Evolutionary conservation across 53 echinoderm and acorn worm species (phyloP), one percentile per base, ranked within the genome.

Genomic region (Holothuria scabra): DNA sequence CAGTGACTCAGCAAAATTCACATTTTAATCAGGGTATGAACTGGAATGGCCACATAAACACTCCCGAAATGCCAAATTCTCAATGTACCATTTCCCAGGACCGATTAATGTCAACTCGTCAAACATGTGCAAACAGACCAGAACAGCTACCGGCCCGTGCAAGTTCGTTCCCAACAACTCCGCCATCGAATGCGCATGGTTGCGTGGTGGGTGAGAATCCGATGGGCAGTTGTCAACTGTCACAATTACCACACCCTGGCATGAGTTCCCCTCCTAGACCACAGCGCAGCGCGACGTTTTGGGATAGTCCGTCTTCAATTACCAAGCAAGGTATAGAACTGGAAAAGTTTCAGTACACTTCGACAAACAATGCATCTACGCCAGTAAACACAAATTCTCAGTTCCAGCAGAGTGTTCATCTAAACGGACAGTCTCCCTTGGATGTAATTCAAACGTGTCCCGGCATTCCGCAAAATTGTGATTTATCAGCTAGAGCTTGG

Each of bases 321-420:
- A 78, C 23, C 52, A 78, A 78, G 26, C 58, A 22, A 7, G 21
- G 57, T 48, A 24, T 72, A 6, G 72, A 72, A 2, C 25, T 72
- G 5, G 44, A 44, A n/a, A 72, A 72, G 20, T 72, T 46, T 72
- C 72, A 72, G 72, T 72, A 72, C 12, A 46, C 46, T 23, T 72
- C 72, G 9, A 25, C 44, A 14, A 69, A 14, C 21, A 34, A 33
- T 69, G 35, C 21, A 3, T 14, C 35, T 29, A 48, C 72, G 1
- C 10, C 21, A 21, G 72, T 22, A 24, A 52, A 52, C 18, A 18
- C 52, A 16, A 52, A 52, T 52, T 52, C 52, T 18, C 52, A 52
- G 52, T 52, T 16, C 3, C 52, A 52, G 14, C 52, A 52, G 18
- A 52, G 18, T 52, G 18, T n/a, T n/a, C n/a, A 52, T 52, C 52